A percentile compares a stretch with the other conserved stretches of the same genome.
Conservation (phyloP, 2,888 invertebrate genomes). For the Rambutsinella grinnellia region DNA sequence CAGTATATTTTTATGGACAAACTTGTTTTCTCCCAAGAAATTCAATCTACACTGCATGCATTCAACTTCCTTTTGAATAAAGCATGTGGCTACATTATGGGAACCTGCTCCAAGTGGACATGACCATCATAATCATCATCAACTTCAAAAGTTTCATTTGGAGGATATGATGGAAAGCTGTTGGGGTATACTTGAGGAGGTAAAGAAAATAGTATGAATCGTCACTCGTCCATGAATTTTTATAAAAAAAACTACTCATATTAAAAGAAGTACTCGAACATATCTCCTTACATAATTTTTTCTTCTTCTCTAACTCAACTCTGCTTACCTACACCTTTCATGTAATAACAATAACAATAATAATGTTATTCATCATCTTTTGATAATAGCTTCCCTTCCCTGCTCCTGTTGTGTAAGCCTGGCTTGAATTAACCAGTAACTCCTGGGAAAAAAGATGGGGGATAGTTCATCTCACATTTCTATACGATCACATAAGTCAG, state of each 20-base stretch:
- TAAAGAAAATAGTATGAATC: background rate
- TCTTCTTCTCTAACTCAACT: background rate
- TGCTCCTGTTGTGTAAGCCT: too few relatives aligned
- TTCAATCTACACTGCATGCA: slow-evolving; percentile 14
- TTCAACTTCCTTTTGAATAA: slow-evolving; percentile 21
- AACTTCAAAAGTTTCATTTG: background rate
- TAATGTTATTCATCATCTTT: slow-evolving; percentile 39
- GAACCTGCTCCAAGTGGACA: background rate
- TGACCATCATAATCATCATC: background rate
- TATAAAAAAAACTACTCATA: background rate
- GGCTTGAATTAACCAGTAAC: too few relatives aligned
- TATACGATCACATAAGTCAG: slow-evolving; percentile 22
- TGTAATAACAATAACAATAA: slow-evolving; percentile 42
- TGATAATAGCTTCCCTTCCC: background rate
- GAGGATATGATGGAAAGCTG: background rate
- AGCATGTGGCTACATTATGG: slow-evolving; percentile 13
- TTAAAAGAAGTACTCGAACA: background rate
- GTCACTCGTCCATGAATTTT: background rate
- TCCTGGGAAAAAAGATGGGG: background rate
- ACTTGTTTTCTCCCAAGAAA: slow-evolving; percentile 12
- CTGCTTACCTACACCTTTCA: background rate
- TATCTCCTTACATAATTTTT: background rate
- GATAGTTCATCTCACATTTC: background rate
- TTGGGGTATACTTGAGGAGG: too few relatives aligned
- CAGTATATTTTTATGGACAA: slow-evolving; percentile 17